phyloP scores from a whole-genome alignment of 1,140 invertebrate species.

The Aphaenogaster rudis region DNA sequence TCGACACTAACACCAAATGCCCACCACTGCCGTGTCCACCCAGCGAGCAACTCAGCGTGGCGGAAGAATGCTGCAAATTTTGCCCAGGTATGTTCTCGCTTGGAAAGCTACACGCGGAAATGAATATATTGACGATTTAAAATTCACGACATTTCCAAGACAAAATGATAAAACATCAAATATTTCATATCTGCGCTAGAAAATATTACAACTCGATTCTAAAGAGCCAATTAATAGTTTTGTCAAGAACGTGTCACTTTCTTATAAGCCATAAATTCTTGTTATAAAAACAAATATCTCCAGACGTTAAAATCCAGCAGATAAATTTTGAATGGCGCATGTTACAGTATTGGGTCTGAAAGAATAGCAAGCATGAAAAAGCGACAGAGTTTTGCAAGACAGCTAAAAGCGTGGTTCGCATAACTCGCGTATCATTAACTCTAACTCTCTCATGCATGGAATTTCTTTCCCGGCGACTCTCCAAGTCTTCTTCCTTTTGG shows the following conservation, averaged over 20 bases:
- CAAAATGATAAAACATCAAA: background rate
- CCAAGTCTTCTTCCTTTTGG: background rate
- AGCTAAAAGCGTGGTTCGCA: background rate
- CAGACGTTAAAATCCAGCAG: background rate
- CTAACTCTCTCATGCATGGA: constrained; percentile 51
- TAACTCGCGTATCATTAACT: constrained; percentile 40
- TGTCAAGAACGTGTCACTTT: background rate
- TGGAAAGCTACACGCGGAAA: background rate
- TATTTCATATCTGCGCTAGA: background rate
- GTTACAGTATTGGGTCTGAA: background rate
- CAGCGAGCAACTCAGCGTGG: constrained; percentile 92
- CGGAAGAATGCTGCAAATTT: constrained; percentile 96
- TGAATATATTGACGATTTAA: background rate
- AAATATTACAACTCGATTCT: constrained; percentile 5
- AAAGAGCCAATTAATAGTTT: background rate
- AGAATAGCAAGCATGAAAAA: constrained; percentile 39
- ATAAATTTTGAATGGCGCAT: constrained; percentile 7
- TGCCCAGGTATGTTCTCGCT: constrained; percentile 91
- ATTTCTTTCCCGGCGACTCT: constrained; percentile 1
- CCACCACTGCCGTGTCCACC: constrained; percentile 93
- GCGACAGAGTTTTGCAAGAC: constrained; percentile 1
- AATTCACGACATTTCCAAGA: background rate
- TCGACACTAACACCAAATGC: constrained; percentile 92
- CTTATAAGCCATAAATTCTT: background rate
- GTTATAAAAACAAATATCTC: background rate